Base-by-base conservation (phyloP, 2,888 invertebrate genomes). In the Synergus japonicus region DNA sequence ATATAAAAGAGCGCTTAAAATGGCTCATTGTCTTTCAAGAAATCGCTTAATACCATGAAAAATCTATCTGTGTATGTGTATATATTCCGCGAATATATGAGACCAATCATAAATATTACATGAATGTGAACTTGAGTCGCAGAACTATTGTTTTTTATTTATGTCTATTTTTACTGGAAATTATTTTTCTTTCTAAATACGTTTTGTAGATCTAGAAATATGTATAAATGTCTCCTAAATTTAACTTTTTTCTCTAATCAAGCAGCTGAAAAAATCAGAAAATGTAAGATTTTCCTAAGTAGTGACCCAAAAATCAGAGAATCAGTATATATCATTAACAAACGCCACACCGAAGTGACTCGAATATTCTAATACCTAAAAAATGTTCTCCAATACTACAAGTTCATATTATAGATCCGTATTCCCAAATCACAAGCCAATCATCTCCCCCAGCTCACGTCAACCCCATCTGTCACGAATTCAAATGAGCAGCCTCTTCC, bases 401-500 rank as follows among this genome's bases (percentile, higher is more conserved):
- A 8, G 54, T 54, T 54, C 18, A 54, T 54, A 54, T 54, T 9
- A 58, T 58, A 12, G 22, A 69, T 29, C 69, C 46, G 13, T n/a
- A 49, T 44, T 69, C 13, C 29, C 15, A 10, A 12, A 69, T 49
- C 13, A 69, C 46, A 69, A 69, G n/a, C 49, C 46, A 69, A 22
- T 22, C 18, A 46, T 54, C 46, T 29, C 69, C 37, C 49, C 9
- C 15, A 37, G 49, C 29, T 49, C 4, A 37, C 22, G 15, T 37
- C 69, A 73, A 69, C 22, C 54, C 69, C 69, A 73, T 73, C 69
- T 73, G 37, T 29, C 67, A 46, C 18, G n/a, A 73, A 73, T 73
- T 73, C 73, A 73, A 73, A 73, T 73, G 73, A 73, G 73, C 73
- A 73, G 10, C 54, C 37, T 41, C 29, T 73, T 73, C 73, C 54